phyloP scores from a whole-genome alignment of 1,140 invertebrate genomes.

The Drosophila mojavensis region DNA sequence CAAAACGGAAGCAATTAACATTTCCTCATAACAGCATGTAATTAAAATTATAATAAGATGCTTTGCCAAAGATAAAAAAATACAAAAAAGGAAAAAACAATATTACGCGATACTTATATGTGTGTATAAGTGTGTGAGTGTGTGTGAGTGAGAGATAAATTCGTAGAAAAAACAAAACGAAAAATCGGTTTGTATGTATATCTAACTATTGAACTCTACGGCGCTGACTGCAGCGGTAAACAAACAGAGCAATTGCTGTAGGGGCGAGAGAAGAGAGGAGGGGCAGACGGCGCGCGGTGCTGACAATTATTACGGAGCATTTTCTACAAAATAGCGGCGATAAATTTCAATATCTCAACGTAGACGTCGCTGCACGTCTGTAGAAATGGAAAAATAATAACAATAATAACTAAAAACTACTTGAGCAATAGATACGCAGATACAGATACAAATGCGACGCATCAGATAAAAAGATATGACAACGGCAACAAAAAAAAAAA shows the following conservation, averaged over 20 bases:
- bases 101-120: conserved; percentile 17
- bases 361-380: conserved; percentile 49
- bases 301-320: conserved; percentile 65
- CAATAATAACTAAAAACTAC: conserved; percentile 78
- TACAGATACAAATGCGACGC: conserved; percentile 55
- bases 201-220: conserved; percentile 59
- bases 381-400: conserved; percentile 79
- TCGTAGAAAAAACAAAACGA: conserved; percentile 53
- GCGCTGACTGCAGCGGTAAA: conserved; percentile 44
- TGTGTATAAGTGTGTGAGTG: conserved; percentile 26
- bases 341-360: conserved; percentile 76
- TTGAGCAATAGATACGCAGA: conserved; percentile 46
- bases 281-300: neutral
- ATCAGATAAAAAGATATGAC: conserved; percentile 76
- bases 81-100: conserved; percentile 62
- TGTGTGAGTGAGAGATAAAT: conserved; percentile 53
- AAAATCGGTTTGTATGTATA: conserved; percentile 2
- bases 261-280: neutral
- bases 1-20: conserved; percentile 78
- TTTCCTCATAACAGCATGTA: conserved; percentile 74
- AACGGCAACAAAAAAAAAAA: conserved; percentile 4
- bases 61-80: conserved; percentile 63
- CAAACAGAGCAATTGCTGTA: conserved; percentile 21
- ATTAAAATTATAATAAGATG: conserved; percentile 83
- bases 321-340: conserved; percentile 77